phyloP scores from a whole-genome alignment of 2,797 vertebrate species.

The Notamacropus eugenii region DNA sequence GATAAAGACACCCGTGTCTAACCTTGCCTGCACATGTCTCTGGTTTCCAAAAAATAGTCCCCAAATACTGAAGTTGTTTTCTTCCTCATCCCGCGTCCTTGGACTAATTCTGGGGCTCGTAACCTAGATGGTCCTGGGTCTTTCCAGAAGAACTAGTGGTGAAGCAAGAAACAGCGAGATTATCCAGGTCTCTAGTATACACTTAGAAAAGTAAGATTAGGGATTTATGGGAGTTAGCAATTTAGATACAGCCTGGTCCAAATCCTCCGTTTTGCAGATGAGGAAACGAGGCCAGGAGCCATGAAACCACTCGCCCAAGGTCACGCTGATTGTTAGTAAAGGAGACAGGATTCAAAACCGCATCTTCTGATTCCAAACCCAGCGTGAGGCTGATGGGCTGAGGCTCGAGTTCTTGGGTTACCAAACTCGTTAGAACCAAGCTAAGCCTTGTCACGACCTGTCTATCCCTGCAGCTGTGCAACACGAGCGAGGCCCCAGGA shows the following conservation, averaged over 20 bases:
- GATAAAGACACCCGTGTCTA: background rate
- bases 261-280: background rate
- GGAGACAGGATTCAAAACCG: background rate
- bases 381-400: background rate
- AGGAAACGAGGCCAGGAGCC: background rate
- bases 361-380: background rate
- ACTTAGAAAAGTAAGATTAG: background rate
- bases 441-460: background rate
- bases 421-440: background rate
- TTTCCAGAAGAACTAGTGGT: background rate
- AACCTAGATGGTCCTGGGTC: background rate
- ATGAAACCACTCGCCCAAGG: background rate
- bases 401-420: background rate
- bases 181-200: background rate
- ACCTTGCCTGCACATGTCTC: background rate
- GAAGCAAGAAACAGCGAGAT: background rate
- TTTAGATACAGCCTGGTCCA: background rate
- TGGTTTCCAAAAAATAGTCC: background rate
- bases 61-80: background rate
- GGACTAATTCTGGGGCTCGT: background rate
- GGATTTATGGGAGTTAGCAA: background rate
- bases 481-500: slow-evolving; percentile 96
- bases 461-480: slow-evolving; percentile 92
- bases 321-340: background rate
- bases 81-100: background rate